Percentiles rank a stretch among this genome's conserved stretches.
Conservation (phyloP, 2,888 invertebrate species). For the Gymnocheta viridis region DNA sequence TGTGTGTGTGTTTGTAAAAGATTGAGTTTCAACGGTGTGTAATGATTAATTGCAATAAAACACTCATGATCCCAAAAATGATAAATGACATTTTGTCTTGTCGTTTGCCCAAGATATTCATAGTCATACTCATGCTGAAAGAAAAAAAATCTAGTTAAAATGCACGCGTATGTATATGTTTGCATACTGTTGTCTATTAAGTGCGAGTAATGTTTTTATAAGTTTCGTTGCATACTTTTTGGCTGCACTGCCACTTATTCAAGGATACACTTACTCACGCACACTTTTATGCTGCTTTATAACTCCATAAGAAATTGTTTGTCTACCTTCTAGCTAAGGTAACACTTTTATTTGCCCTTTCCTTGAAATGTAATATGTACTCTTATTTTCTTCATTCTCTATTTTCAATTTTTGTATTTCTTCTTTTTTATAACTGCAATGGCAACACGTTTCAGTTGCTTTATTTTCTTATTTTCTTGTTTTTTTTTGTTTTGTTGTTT, state of each 20-base stretch:
- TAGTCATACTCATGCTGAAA: constrained; percentile 25
- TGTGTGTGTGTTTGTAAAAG: constrained; percentile 23
- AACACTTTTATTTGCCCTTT: constrained; percentile 19
- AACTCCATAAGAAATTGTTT: constrained; percentile 2
- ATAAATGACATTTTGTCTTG: constrained; percentile 77
- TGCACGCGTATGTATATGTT: neutral
- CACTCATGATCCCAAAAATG: constrained; percentile 79
- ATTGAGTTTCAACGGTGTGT: constrained; percentile 71
- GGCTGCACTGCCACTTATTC: constrained; percentile 11
- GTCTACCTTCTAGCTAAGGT: constrained; percentile 39
- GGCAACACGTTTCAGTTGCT: constrained; percentile 78
- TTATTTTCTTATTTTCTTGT: constrained; percentile 3
- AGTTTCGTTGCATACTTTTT: constrained; percentile 49
- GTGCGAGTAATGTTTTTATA: constrained; percentile 45
- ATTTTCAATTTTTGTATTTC: constrained; percentile 57
- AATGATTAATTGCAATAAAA: constrained; percentile 81
- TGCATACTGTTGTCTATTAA: constrained; percentile 6
- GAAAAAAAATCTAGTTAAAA: neutral
- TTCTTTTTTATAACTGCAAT: constrained; percentile 71
- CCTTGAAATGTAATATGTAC: constrained; percentile 1
- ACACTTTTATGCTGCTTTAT: neutral
- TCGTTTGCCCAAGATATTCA: constrained; percentile 57
- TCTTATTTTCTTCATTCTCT: constrained; percentile 26
- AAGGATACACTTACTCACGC: neutral
- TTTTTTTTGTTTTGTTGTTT: constrained; percentile 5